These are phyloP conservation scores for Empis stercorea DNA, from an alignment of 2,888 invertebrate species.

Conservation along the genomic window DNA sequence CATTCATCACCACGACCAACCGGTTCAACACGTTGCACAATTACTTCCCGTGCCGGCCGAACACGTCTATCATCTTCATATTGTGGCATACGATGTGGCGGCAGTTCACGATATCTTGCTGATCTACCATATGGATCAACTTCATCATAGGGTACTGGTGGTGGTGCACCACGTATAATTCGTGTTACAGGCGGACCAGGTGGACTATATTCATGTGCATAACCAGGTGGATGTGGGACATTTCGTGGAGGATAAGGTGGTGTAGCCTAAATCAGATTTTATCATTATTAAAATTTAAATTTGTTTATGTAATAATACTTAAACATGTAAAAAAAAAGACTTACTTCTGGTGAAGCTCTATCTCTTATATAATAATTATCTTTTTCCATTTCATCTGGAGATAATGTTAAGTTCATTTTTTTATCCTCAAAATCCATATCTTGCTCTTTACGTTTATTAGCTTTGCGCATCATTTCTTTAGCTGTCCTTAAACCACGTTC, in stretches of 20 bases:
- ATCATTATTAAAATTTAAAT: neutral
- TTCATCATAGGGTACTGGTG: constrained; percentile 30
- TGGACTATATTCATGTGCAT: constrained; percentile 28
- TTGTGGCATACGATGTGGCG: constrained; percentile 43
- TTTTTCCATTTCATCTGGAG: constrained; percentile 61
- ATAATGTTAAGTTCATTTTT: constrained; percentile 69
- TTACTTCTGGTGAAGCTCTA: constrained; percentile 43
- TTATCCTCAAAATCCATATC: constrained; percentile 94
- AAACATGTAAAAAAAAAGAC: too few relatives aligned
- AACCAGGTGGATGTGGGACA: constrained; percentile 20
- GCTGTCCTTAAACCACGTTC: constrained; percentile 89
- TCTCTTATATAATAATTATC: constrained; percentile 61
- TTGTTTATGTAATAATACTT: neutral
- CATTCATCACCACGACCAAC: constrained; percentile 67
- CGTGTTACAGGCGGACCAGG: constrained; percentile 26
- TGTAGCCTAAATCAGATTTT: constrained; percentile 9
- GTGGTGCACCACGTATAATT: constrained; percentile 17
- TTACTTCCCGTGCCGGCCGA: constrained; percentile 58
- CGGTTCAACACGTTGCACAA: constrained; percentile 54
- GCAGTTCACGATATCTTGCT: constrained; percentile 40
- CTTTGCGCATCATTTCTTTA: constrained; percentile 86
- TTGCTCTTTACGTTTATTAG: constrained; percentile 84
- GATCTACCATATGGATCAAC: constrained; percentile 35
- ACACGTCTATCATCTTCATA: constrained; percentile 45
- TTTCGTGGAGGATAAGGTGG: constrained; percentile 11